These are phyloP conservation scores for Drosophila persimilis DNA, from an alignment of 1,140 invertebrate genomes.

Conservation along the genomic window DNA sequence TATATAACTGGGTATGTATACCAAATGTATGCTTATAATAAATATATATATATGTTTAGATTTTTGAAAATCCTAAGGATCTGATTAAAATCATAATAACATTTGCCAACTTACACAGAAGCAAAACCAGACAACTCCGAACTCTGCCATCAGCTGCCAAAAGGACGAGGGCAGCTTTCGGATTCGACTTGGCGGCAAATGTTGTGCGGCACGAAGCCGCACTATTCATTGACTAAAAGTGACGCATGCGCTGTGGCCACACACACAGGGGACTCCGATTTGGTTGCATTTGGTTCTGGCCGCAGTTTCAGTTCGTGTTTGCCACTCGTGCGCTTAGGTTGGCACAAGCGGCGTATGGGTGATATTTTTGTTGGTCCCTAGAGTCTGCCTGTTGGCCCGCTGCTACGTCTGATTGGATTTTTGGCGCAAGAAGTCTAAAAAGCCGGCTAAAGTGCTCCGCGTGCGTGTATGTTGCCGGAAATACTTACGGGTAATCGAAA, in stretches of 20 bases:
- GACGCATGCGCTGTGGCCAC: constrained; percentile 58
- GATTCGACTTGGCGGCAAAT: constrained; percentile 56
- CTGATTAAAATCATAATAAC: too few species aligned
- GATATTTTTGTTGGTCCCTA: constrained; percentile 11
- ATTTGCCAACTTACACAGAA: neutral
- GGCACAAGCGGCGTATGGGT: constrained; percentile 56
- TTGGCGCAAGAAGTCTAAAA: constrained; percentile 64
- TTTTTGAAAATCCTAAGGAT: too few species aligned
- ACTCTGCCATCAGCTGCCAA: constrained; percentile 18
- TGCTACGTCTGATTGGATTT: constrained; percentile 61
- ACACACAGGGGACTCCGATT: constrained; percentile 8
- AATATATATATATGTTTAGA: too few species aligned
- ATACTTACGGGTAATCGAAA: constrained; percentile 46
- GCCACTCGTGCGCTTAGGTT: constrained; percentile 60
- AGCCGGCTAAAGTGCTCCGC: constrained; percentile 68
- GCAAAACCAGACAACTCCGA: constrained; percentile 58
- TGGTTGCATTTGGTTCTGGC: constrained; percentile 17
- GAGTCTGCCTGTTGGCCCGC: constrained; percentile 7
- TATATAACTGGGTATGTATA: too few species aligned
- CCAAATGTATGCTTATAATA: too few species aligned
- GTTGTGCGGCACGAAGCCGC: constrained; percentile 41
- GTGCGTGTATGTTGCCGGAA: constrained; percentile 33
- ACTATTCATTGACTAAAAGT: constrained; percentile 74
- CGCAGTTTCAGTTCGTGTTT: constrained; percentile 64
- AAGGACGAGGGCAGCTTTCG: constrained; percentile 33